Base-by-base conservation (phyloP, 2,113 vertebrate genomes). In the Sturnira hondurensis region DNA sequence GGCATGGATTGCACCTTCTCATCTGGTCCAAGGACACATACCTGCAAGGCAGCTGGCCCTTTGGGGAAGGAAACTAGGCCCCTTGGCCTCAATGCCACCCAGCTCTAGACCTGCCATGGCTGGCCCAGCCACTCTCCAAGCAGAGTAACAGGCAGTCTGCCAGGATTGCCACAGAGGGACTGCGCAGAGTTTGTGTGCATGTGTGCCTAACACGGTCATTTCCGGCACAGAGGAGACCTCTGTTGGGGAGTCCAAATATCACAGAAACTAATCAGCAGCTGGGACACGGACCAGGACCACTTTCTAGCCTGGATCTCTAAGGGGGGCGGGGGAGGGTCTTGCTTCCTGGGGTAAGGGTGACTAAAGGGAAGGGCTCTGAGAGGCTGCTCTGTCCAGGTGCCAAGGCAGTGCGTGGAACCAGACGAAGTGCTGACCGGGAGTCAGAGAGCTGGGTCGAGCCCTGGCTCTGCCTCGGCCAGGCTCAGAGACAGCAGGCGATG, bases 201-300 rank as follows among this genome's bases (percentile, higher is more conserved):
- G 36, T 47, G 31, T 26, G 17, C 52, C 33, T 58, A 54, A 61
- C 1, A n/a, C 1, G 36, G 6, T 52, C 77, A 63, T 38, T 83
- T 33, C 31, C 1, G 17, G 67, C 33, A 50, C 28, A n/a, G 28
- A 71, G 8, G 11, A 86, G 26, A 28, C 63, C 70, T 82, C 81
- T 89, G 41, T 19, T 43, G 45, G 41, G 45, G 94, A 97, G 92
- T 65, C 73, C 65, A 71, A 80, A 61, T 41, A 90, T 68, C 84
- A 93, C 8, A 82, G 36, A 95, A 45, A 41, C 67, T 77, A 93
- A 89, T 38, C 16, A 82, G n/a, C 88, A 33, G 20, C 36, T 81
- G 15, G 8, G 28, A n/a, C 43, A 70, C 11, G 16, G 50, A 83
- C 92, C 43, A 73, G 47, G n/a, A 50, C 50, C 68, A 89, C 76